Percentiles rank a stretch among this genome's conserved stretches.
These are phyloP conservation scores for Coturnix japonica DNA, from an alignment of 2,113 vertebrate species.

Conservation along the genomic window DNA sequence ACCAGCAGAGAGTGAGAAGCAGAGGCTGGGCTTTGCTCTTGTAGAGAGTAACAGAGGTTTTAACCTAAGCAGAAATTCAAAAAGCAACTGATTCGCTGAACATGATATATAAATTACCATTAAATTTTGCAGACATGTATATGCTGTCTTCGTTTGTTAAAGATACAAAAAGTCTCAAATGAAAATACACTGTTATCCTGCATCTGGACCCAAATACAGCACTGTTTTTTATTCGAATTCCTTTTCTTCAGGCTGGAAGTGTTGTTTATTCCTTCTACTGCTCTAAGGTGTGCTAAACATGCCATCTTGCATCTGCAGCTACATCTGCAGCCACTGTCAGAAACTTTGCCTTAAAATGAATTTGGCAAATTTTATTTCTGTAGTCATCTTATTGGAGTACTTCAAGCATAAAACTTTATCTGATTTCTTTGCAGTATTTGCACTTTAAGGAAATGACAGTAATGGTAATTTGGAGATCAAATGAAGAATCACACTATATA, in stretches of 20 bases:
- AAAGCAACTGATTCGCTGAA: neutral
- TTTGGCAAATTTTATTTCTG: neutral
- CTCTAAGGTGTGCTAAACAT: neutral
- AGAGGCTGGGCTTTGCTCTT: neutral
- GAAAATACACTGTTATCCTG: neutral
- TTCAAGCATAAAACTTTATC: neutral
- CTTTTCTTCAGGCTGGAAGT: neutral
- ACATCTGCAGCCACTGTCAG: neutral
- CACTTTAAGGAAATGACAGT: constrained; percentile 7
- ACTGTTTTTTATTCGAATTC: neutral
- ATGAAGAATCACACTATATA: neutral
- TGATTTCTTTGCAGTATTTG: neutral
- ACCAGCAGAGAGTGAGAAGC: neutral
- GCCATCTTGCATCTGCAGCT: neutral
- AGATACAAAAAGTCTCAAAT: neutral
- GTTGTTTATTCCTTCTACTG: neutral
- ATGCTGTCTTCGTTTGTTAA: too few species aligned
- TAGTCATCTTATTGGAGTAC: neutral
- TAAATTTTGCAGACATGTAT: neutral
- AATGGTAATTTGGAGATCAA: neutral
- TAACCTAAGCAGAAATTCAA: neutral
- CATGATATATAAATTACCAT: neutral
- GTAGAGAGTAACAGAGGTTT: neutral
- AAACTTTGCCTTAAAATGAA: constrained; percentile 10
- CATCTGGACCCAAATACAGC: neutral